Evolutionary conservation across 2,888 invertebrate species (phyloP).

Genomic region (Rapana venosa): DNA sequence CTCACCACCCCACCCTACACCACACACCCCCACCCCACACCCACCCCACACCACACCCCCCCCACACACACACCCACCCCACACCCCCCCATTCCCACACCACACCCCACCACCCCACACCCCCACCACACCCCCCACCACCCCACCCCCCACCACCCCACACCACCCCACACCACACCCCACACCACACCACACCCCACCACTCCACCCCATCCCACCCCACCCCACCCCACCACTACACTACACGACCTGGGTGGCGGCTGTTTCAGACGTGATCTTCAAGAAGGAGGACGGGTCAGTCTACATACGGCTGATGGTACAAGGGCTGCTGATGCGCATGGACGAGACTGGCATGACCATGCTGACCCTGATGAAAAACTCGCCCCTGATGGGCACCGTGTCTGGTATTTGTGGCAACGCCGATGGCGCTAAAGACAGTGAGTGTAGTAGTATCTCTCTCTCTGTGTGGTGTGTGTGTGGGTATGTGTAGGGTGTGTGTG

Average conservation of each 20-base stretch:
- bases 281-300: slow-evolving; percentile 35
- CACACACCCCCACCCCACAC: not conserved
- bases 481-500: no score
- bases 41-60: no score
- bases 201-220: no score
- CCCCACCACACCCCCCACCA: not conserved
- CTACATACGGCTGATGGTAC: not conserved
- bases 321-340: slow-evolving; percentile 32
- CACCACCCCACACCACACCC: not conserved
- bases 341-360: slow-evolving; percentile 42
- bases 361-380: slow-evolving; percentile 41
- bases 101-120: no score
- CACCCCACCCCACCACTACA: no score
- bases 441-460: no score
- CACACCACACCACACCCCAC: not conserved
- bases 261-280: slow-evolving; percentile 23
- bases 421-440: slow-evolving; percentile 21
- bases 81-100: not conserved
- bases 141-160: not conserved
- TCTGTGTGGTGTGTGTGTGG: no score
- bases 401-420: slow-evolving; percentile 44
- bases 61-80: not conserved
- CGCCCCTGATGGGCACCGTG: not conserved
- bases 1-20: not conserved
- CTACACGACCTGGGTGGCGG: no score